These are phyloP conservation scores for Streptopelia turtur DNA, from an alignment of 2,797 vertebrate species.

Conservation along the genomic window DNA sequence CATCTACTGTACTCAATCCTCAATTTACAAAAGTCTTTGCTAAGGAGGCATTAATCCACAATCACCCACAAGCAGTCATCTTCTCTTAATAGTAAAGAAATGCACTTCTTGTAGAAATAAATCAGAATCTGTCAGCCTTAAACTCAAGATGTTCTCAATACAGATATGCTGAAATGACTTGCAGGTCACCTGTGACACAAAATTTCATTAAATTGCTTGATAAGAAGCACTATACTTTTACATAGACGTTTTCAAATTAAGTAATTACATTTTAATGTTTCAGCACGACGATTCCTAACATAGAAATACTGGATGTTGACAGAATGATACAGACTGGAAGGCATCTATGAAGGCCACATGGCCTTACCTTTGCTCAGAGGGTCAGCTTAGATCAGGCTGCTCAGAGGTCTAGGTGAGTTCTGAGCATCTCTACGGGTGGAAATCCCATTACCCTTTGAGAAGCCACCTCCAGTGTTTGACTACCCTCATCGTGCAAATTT, in stretches of 20 bases:
- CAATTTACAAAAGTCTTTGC: neutral
- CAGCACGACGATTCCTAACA: neutral
- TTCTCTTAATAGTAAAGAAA: neutral
- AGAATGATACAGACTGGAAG: neutral
- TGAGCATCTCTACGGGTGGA: neutral
- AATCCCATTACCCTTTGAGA: neutral
- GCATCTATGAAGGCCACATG: neutral
- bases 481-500: neutral
- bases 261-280: neutral
- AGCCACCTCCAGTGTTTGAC: neutral
- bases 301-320: neutral
- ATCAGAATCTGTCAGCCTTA: neutral
- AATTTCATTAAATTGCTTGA: neutral
- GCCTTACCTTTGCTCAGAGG: neutral
- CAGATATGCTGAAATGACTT: neutral
- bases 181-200: neutral
- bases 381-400: neutral
- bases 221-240: neutral
- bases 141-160: neutral
- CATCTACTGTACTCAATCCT: neutral
- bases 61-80: neutral
- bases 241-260: neutral
- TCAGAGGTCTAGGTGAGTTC: neutral
- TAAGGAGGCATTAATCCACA: neutral
- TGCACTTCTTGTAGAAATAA: neutral